Conservation (phyloP, 2,888 invertebrate genomes). For the Eremobia ochroleuca region DNA sequence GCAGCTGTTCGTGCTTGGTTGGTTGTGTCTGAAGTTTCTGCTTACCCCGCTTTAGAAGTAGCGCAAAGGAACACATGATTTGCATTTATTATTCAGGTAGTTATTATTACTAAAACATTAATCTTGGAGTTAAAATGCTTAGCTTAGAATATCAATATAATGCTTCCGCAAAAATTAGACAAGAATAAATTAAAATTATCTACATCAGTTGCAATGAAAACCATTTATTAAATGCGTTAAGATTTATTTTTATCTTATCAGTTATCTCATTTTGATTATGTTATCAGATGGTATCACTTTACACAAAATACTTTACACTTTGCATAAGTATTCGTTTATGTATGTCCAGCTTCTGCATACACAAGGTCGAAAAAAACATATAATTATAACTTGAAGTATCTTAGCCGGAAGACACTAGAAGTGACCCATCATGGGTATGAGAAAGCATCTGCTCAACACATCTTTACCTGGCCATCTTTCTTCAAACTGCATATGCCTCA, state of each 20-base stretch:
- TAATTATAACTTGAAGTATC: constrained; percentile 31
- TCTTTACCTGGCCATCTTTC: constrained; percentile 83
- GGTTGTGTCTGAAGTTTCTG: not conserved
- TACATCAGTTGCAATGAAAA: not conserved
- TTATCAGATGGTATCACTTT: not conserved
- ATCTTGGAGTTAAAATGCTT: not conserved
- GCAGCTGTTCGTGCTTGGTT: constrained; percentile 37
- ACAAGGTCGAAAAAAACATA: constrained; percentile 34
- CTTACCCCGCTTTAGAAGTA: not conserved
- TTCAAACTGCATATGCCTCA: constrained; percentile 83
- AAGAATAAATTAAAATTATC: constrained; percentile 13
- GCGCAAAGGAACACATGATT: not conserved
- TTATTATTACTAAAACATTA: not conserved
- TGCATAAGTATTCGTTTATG: not conserved
- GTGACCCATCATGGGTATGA: constrained; percentile 73
- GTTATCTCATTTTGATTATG: not conserved
- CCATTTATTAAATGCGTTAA: not conserved
- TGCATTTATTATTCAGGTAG: not conserved
- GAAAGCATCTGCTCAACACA: constrained; percentile 81
- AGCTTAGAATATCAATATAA: not conserved
- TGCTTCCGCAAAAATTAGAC: not conserved
- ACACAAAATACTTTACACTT: too few relatives aligned
- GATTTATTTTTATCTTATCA: constrained; percentile 6
- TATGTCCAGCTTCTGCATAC: constrained; percentile 26
- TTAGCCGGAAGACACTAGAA: constrained; percentile 72